Evolutionary conservation across 2,888 invertebrate species (phyloP).

Genomic region (Listrodromus nycthemerus): DNA sequence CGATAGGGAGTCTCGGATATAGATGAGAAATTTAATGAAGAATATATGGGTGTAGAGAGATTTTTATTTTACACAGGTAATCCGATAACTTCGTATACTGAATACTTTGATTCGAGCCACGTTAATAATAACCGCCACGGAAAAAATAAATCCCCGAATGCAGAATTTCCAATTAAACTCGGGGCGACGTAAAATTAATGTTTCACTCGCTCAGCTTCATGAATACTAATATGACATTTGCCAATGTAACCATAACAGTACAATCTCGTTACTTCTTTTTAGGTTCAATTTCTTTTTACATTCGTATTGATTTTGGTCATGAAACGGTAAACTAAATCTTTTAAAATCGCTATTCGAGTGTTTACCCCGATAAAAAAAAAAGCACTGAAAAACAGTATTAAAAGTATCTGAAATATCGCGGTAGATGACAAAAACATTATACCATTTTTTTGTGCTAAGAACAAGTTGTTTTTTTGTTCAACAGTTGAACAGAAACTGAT

Average conservation of each 20-base stretch:
- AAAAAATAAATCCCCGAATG: background rate
- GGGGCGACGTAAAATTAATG: background rate
- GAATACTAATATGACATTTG: background rate
- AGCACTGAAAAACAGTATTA: background rate
- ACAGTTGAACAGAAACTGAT: no score
- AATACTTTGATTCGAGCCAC: background rate
- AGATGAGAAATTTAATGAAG: constrained; percentile 34
- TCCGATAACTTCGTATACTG: background rate
- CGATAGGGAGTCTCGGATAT: background rate
- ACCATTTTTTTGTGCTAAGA: background rate
- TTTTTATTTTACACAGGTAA: background rate
- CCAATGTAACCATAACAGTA: background rate
- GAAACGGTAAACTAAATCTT: background rate
- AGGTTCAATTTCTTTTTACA: background rate
- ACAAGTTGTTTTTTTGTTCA: no score
- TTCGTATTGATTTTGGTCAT: no score
- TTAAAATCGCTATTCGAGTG: no score
- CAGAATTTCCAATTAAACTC: background rate
- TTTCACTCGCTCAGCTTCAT: background rate
- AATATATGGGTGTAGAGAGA: background rate
- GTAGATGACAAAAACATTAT: background rate
- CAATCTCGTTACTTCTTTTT: background rate
- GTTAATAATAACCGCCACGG: background rate
- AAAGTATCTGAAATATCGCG: background rate
- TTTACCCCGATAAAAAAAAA: no score